phyloP scores from a whole-genome alignment of 2,113 vertebrate genomes.

The Leptosomus discolor region DNA sequence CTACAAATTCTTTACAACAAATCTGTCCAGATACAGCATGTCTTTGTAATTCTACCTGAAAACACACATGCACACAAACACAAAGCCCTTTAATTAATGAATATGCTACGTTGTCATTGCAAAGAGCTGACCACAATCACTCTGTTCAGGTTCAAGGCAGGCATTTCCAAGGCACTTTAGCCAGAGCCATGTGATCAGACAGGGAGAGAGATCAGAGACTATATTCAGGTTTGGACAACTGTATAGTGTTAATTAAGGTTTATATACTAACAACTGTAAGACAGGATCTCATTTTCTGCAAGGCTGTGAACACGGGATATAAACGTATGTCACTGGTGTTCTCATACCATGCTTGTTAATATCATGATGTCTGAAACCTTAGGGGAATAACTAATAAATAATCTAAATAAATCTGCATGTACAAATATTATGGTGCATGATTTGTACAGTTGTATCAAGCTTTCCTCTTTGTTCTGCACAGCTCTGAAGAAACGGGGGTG shows the following conservation, averaged over 20 bases:
- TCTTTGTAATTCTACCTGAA: not conserved
- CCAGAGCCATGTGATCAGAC: not conserved
- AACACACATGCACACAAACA: not conserved
- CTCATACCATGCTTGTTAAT: not conserved
- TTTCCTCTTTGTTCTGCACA: not conserved
- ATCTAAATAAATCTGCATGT: not conserved
- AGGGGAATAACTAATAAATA: not conserved
- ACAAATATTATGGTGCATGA: not conserved
- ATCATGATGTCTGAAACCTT: not conserved
- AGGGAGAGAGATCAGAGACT: not conserved
- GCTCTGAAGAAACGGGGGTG: slow-evolving; percentile 68
- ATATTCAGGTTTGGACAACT: not conserved
- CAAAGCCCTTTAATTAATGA: not conserved
- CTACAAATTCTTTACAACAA: not conserved
- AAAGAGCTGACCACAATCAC: not conserved
- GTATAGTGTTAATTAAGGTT: not conserved
- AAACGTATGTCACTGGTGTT: not conserved
- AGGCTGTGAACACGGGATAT: not conserved
- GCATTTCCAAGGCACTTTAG: not conserved
- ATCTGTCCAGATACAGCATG: not conserved
- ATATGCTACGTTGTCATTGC: not conserved
- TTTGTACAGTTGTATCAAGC: not conserved
- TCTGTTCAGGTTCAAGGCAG: not conserved
- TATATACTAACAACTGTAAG: not conserved
- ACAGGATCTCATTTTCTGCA: not conserved